A percentile compares a stretch with the other conserved stretches of the same genome.
Evolutionary conservation across 2,113 vertebrate species (phyloP).

Genomic region (Cephalopholis sonnerati): DNA sequence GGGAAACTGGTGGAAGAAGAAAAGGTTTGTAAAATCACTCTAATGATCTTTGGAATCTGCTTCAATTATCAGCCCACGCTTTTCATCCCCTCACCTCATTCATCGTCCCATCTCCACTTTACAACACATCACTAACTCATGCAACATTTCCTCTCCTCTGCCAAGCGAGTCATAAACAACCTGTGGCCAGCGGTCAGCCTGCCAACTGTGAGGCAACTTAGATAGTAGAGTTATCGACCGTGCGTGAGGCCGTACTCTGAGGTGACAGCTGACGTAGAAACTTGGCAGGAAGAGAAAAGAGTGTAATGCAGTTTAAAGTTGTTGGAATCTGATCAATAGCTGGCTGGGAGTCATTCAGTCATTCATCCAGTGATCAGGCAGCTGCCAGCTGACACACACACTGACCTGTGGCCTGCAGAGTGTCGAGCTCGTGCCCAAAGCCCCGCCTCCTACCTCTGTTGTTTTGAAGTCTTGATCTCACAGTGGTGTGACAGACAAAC

Average conservation of each 20-base stretch:
- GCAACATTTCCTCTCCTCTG: not conserved
- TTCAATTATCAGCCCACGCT: not conserved
- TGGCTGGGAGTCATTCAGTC: slow-evolving; percentile 3
- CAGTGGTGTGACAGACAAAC: no score
- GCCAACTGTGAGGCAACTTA: slow-evolving; percentile 21
- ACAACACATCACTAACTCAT: not conserved
- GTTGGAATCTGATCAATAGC: slow-evolving; percentile 8
- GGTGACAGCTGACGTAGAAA: slow-evolving; percentile 32
- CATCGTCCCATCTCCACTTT: not conserved
- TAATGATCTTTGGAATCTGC: slow-evolving; percentile 12
- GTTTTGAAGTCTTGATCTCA: no score
- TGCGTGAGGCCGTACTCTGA: not conserved
- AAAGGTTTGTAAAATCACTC: not conserved
- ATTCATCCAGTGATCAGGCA: not conserved
- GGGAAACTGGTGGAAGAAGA: not conserved
- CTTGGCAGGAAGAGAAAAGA: slow-evolving; percentile 26
- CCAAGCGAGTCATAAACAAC: slow-evolving; percentile 24
- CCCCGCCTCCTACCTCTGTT: no score
- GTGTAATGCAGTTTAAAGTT: not conserved
- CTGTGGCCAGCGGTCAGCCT: not conserved
- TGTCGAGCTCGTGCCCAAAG: no score
- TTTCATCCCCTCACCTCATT: not conserved
- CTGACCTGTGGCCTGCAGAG: not conserved
- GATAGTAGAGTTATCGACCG: not conserved
- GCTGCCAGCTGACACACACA: slow-evolving; percentile 17